A percentile compares a stretch with the other conserved stretches of the same genome.
These are phyloP conservation scores for Nasonovia ribisnigri DNA, from an alignment of 2,888 invertebrate species.

Conservation along the genomic window DNA sequence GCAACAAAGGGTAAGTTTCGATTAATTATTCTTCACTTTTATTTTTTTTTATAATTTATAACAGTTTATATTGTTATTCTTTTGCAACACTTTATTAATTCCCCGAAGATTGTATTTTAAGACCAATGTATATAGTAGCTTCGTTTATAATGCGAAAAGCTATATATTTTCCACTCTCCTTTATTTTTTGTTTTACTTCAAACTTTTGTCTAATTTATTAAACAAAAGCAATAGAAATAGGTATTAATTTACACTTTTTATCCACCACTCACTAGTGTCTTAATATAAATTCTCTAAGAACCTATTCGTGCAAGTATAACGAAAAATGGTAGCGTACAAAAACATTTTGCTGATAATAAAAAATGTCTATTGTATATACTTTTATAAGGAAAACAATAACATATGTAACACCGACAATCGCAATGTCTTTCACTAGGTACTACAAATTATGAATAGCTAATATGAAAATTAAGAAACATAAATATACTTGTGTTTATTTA, in stretches of 20 bases:
- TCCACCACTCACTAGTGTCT: not conserved
- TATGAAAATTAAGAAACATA: not conserved
- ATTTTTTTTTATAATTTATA: not conserved
- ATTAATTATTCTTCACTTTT: not conserved
- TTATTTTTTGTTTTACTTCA: not conserved
- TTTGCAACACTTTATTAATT: not conserved
- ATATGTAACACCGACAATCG: not conserved
- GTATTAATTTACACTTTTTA: not conserved
- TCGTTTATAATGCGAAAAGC: not conserved
- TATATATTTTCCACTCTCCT: not conserved
- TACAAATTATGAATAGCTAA: not conserved
- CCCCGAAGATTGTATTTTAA: not conserved
- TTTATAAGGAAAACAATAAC: not conserved
- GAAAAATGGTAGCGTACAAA: not conserved
- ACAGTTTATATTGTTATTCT: not conserved
- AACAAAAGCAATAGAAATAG: not conserved
- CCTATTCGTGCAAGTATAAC: not conserved
- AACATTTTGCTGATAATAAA: not conserved
- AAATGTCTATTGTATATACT: not conserved
- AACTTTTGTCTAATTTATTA: not conserved
- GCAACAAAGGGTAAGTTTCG: conserved; percentile 74
- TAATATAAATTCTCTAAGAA: not conserved
- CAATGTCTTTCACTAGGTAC: not conserved
- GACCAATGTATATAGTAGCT: not conserved
- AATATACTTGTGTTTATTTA: not conserved